Conservation (phyloP, 2,888 invertebrate species). For the Neoitamus cyanurus region DNA sequence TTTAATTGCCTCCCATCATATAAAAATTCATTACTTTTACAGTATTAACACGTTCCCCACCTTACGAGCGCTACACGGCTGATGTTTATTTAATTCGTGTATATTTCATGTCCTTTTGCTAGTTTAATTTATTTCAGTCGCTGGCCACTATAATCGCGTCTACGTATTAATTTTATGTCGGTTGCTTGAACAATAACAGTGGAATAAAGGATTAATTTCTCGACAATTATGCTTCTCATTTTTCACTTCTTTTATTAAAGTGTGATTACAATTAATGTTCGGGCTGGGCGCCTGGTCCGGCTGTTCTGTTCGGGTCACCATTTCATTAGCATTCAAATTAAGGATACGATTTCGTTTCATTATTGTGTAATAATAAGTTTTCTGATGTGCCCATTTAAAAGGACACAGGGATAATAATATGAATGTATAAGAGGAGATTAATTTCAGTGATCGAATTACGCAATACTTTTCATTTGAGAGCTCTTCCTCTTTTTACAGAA, state of each 20-base stretch:
- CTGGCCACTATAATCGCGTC: slow-evolving; percentile 26
- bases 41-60: slow-evolving; percentile 23
- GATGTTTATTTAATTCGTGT: background rate
- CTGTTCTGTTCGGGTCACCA: background rate
- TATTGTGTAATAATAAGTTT: background rate
- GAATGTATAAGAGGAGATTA: background rate
- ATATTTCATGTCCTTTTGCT: slow-evolving; percentile 13
- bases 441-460: background rate
- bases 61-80: background rate
- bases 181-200: slow-evolving; percentile 31
- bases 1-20: slow-evolving; percentile 34
- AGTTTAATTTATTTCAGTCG: slow-evolving; percentile 36
- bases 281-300: background rate
- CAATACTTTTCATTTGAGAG: no score
- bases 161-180: slow-evolving; percentile 36
- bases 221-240: background rate
- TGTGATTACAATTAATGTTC: slow-evolving; percentile 18
- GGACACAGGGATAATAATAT: background rate
- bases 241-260: background rate
- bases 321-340: slow-evolving; percentile 13
- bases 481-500: no score
- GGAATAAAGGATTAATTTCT: slow-evolving; percentile 28
- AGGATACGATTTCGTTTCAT: background rate
- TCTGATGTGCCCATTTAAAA: background rate
- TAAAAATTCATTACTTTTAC: slow-evolving; percentile 42